Conservation (phyloP, 30 jellyfish, hydroid and myxozoan genomes). For the Nemopilema nomurai region DNA sequence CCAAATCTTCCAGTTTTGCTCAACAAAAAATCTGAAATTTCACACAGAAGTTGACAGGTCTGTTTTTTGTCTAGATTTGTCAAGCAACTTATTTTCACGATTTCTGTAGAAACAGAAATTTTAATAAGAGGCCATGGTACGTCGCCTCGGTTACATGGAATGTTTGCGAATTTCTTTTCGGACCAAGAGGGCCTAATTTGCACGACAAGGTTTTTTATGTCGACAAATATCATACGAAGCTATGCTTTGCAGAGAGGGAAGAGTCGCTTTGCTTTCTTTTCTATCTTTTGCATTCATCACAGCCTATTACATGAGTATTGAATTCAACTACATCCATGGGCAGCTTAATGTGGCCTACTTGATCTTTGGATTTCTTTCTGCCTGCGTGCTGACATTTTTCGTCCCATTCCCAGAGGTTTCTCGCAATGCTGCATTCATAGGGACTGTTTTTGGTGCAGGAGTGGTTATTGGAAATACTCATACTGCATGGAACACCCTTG, state of each 20-base stretch:
- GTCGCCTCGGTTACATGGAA: not conserved
- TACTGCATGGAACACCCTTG: slow-evolving; percentile 69
- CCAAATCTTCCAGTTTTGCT: too few species aligned
- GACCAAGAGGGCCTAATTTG: not conserved
- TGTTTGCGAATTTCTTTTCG: not conserved
- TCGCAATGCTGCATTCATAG: slow-evolving; percentile 81
- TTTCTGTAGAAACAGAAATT: too few species aligned
- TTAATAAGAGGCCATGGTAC: not conserved
- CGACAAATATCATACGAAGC: not conserved
- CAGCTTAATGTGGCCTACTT: slow-evolving; percentile 61
- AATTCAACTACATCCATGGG: slow-evolving; percentile 23
- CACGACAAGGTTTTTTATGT: not conserved
- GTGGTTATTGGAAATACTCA: slow-evolving; percentile 32
- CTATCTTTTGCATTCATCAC: slow-evolving; percentile 65
- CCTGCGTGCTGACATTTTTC: slow-evolving; percentile 58
- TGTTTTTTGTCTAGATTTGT: too few species aligned
- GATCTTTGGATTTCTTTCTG: slow-evolving; percentile 36
- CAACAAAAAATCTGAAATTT: too few species aligned
- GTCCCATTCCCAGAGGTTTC: slow-evolving; percentile 82
- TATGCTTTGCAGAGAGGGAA: slow-evolving; percentile 93
- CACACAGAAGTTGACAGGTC: too few species aligned
- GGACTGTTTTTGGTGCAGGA: slow-evolving; percentile 80
- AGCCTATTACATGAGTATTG: slow-evolving; percentile 26
- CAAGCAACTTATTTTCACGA: too few species aligned
- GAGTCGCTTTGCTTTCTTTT: slow-evolving; percentile 84